Conservation (phyloP, 2,113 vertebrate species). For the Protobothrops flavoviridis region DNA sequence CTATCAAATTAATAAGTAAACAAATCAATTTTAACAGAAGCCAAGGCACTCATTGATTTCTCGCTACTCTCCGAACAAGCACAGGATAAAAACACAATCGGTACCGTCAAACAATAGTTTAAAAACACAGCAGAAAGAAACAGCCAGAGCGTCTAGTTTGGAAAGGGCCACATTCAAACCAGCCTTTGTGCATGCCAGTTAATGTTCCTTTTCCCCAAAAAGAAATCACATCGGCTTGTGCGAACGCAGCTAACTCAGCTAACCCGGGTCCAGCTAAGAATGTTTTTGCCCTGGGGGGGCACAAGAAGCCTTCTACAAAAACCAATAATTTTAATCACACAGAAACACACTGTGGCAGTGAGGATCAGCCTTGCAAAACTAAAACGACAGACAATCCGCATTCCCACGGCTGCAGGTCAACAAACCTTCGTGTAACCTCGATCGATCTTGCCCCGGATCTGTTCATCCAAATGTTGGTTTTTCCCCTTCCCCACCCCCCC, state of each 20-base stretch:
- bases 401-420: not conserved
- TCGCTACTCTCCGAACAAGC: not conserved
- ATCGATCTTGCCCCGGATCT: accelerated
- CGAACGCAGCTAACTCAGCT: not conserved
- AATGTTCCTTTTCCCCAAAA: accelerated
- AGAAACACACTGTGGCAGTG: too few relatives aligned
- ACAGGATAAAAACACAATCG: not conserved
- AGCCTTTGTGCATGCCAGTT: not conserved
- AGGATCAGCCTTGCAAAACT: not conserved
- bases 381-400: not conserved
- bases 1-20: too few relatives aligned
- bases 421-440: not conserved
- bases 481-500: not conserved
- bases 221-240: not conserved
- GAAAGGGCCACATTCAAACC: not conserved
- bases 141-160: not conserved
- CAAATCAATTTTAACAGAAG: not conserved
- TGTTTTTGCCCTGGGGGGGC: not conserved
- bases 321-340: not conserved
- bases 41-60: not conserved
- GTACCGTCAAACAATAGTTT: not conserved
- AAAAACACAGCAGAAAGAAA: not conserved
- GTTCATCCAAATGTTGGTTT: not conserved
- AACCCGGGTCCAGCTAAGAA: not conserved
- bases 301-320: not conserved